A percentile compares a stretch with the other conserved stretches of the same genome.
Conservation (phyloP, 1,140 invertebrate species). For the Drosophila gunungcola region DNA sequence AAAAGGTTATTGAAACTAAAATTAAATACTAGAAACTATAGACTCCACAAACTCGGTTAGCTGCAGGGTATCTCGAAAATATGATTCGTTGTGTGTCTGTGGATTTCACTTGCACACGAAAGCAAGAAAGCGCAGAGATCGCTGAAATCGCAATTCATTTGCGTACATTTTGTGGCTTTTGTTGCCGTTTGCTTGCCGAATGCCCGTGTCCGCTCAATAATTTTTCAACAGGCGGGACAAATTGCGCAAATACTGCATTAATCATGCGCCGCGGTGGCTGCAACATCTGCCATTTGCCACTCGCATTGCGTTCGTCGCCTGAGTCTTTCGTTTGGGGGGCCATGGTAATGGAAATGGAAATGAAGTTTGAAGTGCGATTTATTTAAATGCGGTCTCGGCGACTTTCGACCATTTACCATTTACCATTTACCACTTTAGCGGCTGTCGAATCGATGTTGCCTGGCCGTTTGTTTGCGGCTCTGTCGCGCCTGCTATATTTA, state of each 20-base stretch:
- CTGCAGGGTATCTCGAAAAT: constrained; percentile 16
- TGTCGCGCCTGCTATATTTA: constrained; percentile 66
- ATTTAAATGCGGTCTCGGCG: constrained; percentile 55
- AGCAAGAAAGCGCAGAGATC: constrained; percentile 59
- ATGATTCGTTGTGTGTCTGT: constrained; percentile 14
- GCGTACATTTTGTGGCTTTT: constrained; percentile 48
- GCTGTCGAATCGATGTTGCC: constrained; percentile 43
- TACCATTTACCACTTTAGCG: constrained; percentile 37
- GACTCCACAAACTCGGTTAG: not conserved
- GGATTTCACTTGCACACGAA: constrained; percentile 58
- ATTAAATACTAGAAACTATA: not conserved
- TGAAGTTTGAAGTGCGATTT: constrained; percentile 64
- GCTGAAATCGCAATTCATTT: constrained; percentile 78
- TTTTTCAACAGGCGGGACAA: constrained; percentile 58
- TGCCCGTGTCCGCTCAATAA: constrained; percentile 43
- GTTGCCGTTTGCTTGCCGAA: constrained; percentile 25
- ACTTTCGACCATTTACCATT: constrained; percentile 34
- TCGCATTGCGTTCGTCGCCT: constrained; percentile 61
- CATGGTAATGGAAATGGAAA: constrained; percentile 24
- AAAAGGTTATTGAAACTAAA: no score
- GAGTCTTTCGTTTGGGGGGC: constrained; percentile 68
- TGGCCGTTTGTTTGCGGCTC: constrained; percentile 24
- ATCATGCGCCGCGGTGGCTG: constrained; percentile 43
- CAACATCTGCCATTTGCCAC: not conserved
- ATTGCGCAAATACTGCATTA: constrained; percentile 74